These are phyloP conservation scores for Akabosia matsudoensis DNA, from an alignment of 1,140 invertebrate genomes.

Conservation along the genomic window DNA sequence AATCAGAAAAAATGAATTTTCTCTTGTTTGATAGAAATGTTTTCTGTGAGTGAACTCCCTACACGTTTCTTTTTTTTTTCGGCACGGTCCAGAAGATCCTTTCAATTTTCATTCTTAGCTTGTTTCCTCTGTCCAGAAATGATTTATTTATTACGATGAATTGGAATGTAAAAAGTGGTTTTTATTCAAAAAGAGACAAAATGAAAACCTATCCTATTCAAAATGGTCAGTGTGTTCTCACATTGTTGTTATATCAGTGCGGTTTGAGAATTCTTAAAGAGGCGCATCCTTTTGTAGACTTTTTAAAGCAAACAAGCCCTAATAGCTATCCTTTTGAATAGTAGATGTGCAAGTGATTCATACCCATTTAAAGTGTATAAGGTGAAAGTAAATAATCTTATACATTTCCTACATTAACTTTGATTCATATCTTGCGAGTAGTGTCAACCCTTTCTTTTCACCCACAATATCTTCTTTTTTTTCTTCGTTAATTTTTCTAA, in stretches of 20 bases:
- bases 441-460: no score
- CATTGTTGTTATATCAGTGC: not conserved
- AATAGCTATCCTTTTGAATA: no score
- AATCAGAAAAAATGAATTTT: conserved; percentile 5
- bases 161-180: not conserved
- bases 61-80: not conserved
- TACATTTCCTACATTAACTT: no score
- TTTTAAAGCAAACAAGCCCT: no score
- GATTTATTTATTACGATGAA: conserved; percentile 16
- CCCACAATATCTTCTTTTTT: no score
- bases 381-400: no score
- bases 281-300: no score
- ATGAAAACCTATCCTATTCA: not conserved
- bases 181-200: not conserved
- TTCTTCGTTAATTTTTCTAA: no score
- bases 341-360: no score
- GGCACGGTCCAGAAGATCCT: not conserved
- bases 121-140: not conserved
- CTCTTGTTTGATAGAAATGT: not conserved
- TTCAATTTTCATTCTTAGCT: conserved; percentile 15
- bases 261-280: not conserved
- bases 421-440: no score
- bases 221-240: not conserved
- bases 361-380: no score
- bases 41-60: no score